Conservation (phyloP, 2,888 invertebrate species). For the Archips xylosteana region DNA sequence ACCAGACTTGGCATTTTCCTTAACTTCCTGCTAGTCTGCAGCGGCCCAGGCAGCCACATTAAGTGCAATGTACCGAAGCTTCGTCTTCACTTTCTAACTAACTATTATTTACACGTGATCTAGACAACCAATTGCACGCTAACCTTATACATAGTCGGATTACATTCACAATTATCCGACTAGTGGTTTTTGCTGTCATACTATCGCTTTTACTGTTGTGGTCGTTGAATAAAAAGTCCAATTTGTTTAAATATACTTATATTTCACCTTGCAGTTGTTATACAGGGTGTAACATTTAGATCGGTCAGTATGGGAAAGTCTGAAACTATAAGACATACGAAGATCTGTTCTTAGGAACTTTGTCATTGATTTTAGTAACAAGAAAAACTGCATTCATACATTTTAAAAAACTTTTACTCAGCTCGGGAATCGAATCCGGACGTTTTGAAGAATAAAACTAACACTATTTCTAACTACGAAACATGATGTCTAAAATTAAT, state of each 20-base stretch:
- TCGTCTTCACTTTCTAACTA: constrained; percentile 43
- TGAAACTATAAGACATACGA: no score
- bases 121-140: constrained; percentile 31
- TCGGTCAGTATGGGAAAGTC: no score
- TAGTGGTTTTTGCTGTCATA: neutral
- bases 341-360: no score
- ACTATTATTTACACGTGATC: constrained; percentile 40
- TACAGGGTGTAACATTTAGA: no score
- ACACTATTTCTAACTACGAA: no score
- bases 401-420: no score
- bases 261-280: no score
- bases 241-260: neutral
- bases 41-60: constrained; percentile 9
- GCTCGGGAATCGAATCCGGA: no score
- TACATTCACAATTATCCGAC: constrained; percentile 15
- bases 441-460: no score
- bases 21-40: constrained; percentile 48
- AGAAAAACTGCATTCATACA: no score
- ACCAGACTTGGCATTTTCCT: constrained; percentile 47
- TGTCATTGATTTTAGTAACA: no score
- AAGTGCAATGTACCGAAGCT: constrained; percentile 44
- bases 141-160: constrained; percentile 18
- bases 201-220: neutral
- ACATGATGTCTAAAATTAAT: no score
- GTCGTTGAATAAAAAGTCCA: neutral